These are phyloP conservation scores for Polymixis flavicincta DNA, from an alignment of 2,888 invertebrate genomes.

Conservation along the genomic window DNA sequence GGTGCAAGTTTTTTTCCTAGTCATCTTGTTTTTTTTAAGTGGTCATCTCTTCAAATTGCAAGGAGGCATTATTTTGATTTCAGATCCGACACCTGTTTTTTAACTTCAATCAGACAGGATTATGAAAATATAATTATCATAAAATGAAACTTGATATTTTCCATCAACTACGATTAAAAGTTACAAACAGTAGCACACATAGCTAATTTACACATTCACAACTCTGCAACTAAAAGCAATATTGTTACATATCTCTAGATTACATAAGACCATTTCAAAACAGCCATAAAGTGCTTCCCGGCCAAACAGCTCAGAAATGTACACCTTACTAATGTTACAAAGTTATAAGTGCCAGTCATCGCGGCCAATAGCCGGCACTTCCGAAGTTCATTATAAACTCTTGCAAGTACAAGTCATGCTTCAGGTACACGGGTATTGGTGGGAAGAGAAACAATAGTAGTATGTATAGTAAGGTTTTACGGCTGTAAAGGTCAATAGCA, in stretches of 20 bases:
- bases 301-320: constrained; percentile 12
- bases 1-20: too few species aligned
- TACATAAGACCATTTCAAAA: constrained; percentile 23
- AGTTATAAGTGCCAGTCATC: constrained; percentile 59
- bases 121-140: too few species aligned
- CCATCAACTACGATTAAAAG: too few species aligned
- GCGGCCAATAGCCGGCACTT: constrained; percentile 48
- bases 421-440: constrained; percentile 17
- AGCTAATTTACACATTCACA: neutral
- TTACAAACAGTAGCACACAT: too few species aligned
- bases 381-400: constrained; percentile 59
- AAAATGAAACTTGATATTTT: too few species aligned
- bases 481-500: neutral
- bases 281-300: constrained; percentile 24
- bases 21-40: too few species aligned
- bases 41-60: too few species aligned
- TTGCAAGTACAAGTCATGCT: constrained; percentile 40
- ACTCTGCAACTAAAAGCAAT: constrained; percentile 13
- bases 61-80: too few species aligned
- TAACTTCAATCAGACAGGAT: too few species aligned
- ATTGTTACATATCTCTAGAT: neutral
- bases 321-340: constrained; percentile 40
- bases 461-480: neutral
- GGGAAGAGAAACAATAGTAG: constrained; percentile 20
- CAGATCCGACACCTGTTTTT: too few species aligned